Evolutionary conservation across 2,888 invertebrate genomes (phyloP), one percentile per base, ranked within the genome.

Genomic region (Palloptera scutellata): DNA sequence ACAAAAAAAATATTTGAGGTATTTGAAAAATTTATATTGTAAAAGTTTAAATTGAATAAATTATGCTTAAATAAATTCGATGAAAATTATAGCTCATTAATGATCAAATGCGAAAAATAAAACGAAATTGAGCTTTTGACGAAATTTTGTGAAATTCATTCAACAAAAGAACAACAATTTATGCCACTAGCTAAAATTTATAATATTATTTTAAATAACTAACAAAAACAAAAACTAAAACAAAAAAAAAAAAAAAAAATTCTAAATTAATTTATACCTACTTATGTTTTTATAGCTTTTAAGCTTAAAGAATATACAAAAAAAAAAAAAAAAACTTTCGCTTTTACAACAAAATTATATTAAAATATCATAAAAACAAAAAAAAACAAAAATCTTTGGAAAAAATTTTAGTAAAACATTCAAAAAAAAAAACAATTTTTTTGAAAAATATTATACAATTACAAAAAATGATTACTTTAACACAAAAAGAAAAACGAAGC

Each of bases 261-360:
- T 40, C 54, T 19, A 66, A 53, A 54, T 17, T 54, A 60, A 55
- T 30, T 61, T 42, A 5, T 48, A 48, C 13, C n/a, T n/a, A n/a
- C n/a, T n/a, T 48, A 48, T 15, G n/a, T 30, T 30, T 48, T 48
- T 48, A 5, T 48, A 48, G 15, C 48, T 48, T 48, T 48, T 48
- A 48, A 11, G 48, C 48, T 48, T 48, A 48, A 13, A 48, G 4
- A 9, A 48, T 45, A 45, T 45, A 45, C 45, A 45, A 45, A 12
- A 45, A n/a, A 45, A 15, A 66, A 61, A 13, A 10, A 40, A 59
- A 59, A 30, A 30, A 30, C 30, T 2, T 30, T 30, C 30, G 30
- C 15, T 48, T 55, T 12, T 54, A 48, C 53, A 8, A 15, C 42
- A 13, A 20, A 10, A n/a, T 41, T 17, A 9, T 15, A 41, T 45